Base-by-base conservation (phyloP, 2,113 vertebrate species). In the Microtus montanus region DNA sequence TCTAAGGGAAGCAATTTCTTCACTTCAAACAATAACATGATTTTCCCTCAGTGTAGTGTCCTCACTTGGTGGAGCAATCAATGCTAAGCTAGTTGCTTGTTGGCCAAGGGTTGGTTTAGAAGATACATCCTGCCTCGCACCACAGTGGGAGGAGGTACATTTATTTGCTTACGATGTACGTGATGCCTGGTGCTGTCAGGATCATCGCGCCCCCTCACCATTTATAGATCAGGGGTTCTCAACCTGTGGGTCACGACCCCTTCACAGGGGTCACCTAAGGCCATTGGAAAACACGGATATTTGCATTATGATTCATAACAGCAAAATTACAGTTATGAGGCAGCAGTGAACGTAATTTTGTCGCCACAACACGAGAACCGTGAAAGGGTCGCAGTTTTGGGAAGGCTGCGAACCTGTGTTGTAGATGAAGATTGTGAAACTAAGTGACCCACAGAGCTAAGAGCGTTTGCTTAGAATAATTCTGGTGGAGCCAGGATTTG, bases 21-120 rank as follows among this genome's bases (percentile, higher is more conserved):
- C 33, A 91, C 33, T 68, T 85, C 6, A 87, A 22, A 90, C 49
- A 89, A 66, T 77, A 24, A 79, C 75, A 20, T 88, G 41, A 33
- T 90, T 90, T 95, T 75, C 20, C n/a, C 13, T 73, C 52, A 49
- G 6, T 87, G 54, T 94, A 38, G 52, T 49, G 89, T 63, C n/a
- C 61, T 95, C 19, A 70, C 8, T 80, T 84, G 35, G 30, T 24
- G 2, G 5, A 41, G 35, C 7, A 89, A 64, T 86, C 78, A 84
- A 24, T 66, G 38, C 63, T 83, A 49, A 93, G 73, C 92, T 92
- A 71, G 68, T 87, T 87, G 41, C 44, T 93, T 92, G 68, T 91
- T 68, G 71, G 13, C 28, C 64, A 71, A 33, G 33, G 64, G 86
- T 14, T 71, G 24, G 80, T 44, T 88, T 71, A 82, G 70, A 89